Conservation (phyloP, 1,140 invertebrate species). For the Drosophila equinoxialis region DNA sequence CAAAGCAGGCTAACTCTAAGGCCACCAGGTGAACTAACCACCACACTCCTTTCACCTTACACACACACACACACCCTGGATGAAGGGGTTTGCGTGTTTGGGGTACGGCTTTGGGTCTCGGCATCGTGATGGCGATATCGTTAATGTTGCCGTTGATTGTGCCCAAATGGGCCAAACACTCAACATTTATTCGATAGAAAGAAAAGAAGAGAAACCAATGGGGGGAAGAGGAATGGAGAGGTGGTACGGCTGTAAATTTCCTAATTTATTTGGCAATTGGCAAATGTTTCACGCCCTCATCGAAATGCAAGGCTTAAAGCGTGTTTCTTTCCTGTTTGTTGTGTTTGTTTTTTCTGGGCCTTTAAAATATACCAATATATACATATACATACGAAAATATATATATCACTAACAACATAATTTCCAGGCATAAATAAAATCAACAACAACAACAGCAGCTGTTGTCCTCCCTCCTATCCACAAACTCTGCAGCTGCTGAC, state of each 20-base stretch:
- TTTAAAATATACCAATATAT: slow-evolving; percentile 39
- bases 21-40: slow-evolving; percentile 25
- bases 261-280: slow-evolving; percentile 79
- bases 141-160: slow-evolving; percentile 79
- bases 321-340: slow-evolving; percentile 17
- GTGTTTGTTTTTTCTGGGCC: neutral
- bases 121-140: slow-evolving; percentile 77
- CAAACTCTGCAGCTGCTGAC: slow-evolving; percentile 36
- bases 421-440: slow-evolving; percentile 65
- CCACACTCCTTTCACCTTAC: neutral
- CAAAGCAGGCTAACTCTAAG: slow-evolving; percentile 57
- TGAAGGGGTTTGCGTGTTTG: slow-evolving; percentile 63
- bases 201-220: neutral
- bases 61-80: slow-evolving; percentile 22
- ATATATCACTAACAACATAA: slow-evolving; percentile 72
- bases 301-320: slow-evolving; percentile 50
- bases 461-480: neutral
- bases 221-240: neutral
- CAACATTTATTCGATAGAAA: slow-evolving; percentile 36
- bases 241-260: slow-evolving; percentile 55
- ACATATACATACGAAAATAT: slow-evolving; percentile 20
- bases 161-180: slow-evolving; percentile 62
- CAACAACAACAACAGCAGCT: slow-evolving; percentile 35
- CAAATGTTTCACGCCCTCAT: slow-evolving; percentile 48
- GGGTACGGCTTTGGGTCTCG: slow-evolving; percentile 50